A percentile compares a stretch with the other conserved stretches of the same genome.
Evolutionary conservation across 1,140 invertebrate species (phyloP).

Genomic region (Stenopsyche tienmushanensis): DNA sequence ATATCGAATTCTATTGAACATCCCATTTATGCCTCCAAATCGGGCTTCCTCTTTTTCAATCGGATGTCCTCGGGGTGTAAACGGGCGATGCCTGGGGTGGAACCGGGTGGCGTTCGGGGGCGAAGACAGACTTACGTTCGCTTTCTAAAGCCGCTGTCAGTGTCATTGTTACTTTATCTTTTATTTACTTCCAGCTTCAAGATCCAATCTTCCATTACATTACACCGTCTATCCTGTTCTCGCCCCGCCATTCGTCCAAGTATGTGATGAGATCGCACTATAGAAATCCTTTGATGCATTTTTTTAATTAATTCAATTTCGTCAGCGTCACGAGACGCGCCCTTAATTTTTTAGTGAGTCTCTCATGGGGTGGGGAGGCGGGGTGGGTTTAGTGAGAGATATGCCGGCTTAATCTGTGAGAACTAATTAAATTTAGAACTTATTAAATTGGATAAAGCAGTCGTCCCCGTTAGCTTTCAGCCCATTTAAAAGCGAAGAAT

Average conservation of each 20-base stretch:
- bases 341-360: too few species aligned
- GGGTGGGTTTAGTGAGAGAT: too few species aligned
- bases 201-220: constrained; percentile 40
- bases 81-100: neutral
- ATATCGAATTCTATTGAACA: too few species aligned
- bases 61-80: neutral
- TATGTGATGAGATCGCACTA: neutral
- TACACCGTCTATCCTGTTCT: constrained; percentile 34
- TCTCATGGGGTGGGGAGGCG: too few species aligned
- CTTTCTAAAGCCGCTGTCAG: constrained; percentile 40
- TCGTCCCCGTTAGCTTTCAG: too few species aligned
- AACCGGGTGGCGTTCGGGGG: neutral
- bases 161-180: constrained; percentile 39
- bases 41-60: neutral
- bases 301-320: too few species aligned
- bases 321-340: too few species aligned
- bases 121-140: constrained; percentile 33
- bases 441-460: too few species aligned
- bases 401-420: too few species aligned
- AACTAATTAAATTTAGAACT: too few species aligned
- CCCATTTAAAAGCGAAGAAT: too few species aligned
- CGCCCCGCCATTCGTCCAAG: constrained; percentile 12
- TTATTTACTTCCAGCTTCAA: constrained; percentile 38
- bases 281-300: too few species aligned
- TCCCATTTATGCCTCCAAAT: neutral